Evolutionary conservation across 2,888 invertebrate genomes (phyloP).

Genomic region (Ashinkailepas kermadecensis): DNA sequence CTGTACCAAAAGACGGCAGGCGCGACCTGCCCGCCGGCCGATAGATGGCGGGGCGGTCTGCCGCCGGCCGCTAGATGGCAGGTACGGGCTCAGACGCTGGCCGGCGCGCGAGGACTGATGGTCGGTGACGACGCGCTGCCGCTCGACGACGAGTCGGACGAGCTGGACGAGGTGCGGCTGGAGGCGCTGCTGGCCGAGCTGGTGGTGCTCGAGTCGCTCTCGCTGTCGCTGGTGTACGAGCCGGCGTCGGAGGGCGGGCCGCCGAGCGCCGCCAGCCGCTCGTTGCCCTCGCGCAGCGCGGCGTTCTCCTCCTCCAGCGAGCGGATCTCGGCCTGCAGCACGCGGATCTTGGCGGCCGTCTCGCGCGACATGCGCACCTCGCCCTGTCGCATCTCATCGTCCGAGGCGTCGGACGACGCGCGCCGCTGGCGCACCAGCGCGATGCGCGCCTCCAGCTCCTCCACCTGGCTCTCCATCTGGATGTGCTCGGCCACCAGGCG

Average conservation of each 20-base stretch:
- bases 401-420: background rate
- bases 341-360: constrained; percentile 18
- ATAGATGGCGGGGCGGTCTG: too few relatives aligned
- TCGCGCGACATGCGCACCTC: constrained; percentile 16
- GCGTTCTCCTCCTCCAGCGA: constrained; percentile 17
- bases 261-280: background rate
- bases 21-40: too few relatives aligned
- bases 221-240: constrained; percentile 10
- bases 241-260: background rate
- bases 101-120: background rate
- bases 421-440: background rate
- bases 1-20: too few relatives aligned
- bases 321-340: constrained; percentile 14
- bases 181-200: background rate
- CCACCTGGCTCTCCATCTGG: background rate
- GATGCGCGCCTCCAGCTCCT: constrained; percentile 12
- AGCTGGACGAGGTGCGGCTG: background rate
- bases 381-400: background rate
- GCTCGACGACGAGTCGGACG: background rate
- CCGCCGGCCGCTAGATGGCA: too few relatives aligned
- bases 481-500: background rate
- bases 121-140: background rate
- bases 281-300: background rate
- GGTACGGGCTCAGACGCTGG: background rate
- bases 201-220: constrained; percentile 7